phyloP scores from a whole-genome alignment of 2,888 invertebrate genomes.

The Phengaris arion region DNA sequence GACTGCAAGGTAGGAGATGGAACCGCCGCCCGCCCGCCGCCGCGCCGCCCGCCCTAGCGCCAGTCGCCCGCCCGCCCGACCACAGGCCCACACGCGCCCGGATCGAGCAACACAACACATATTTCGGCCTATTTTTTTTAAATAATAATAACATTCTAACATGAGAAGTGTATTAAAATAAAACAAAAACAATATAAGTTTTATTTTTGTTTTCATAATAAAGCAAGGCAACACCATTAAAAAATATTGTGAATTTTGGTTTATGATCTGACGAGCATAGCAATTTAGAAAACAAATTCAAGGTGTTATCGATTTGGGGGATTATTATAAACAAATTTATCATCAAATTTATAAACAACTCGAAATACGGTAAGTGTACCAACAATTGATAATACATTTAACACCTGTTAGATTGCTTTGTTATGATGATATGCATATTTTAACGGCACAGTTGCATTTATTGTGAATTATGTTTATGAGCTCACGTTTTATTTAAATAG shows the following conservation, averaged over 20 bases:
- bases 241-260: slow-evolving; percentile 7
- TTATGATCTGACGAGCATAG: slow-evolving; percentile 10
- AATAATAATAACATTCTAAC: background rate
- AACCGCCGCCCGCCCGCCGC: slow-evolving; percentile 28
- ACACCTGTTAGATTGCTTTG: background rate
- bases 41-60: slow-evolving; percentile 60
- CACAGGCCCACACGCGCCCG: slow-evolving; percentile 64
- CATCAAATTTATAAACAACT: background rate
- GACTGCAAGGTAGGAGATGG: slow-evolving; percentile 30
- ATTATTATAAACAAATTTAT: background rate
- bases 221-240: background rate
- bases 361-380: background rate
- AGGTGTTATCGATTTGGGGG: slow-evolving; percentile 13
- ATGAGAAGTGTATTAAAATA: slow-evolving; percentile 16
- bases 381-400: background rate
- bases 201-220: background rate
- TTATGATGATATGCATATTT: background rate
- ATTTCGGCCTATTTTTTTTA: slow-evolving; percentile 47
- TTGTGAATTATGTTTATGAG: too few relatives aligned
- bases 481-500: too few relatives aligned
- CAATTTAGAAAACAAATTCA: slow-evolving; percentile 14
- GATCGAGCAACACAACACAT: slow-evolving; percentile 65
- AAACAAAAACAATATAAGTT: background rate
- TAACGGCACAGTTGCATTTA: too few relatives aligned
- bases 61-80: slow-evolving; percentile 66